Evolutionary conservation across 2,113 vertebrate species (phyloP), one percentile per base, ranked within the genome.

Genomic region (Pelecanus crispus): DNA sequence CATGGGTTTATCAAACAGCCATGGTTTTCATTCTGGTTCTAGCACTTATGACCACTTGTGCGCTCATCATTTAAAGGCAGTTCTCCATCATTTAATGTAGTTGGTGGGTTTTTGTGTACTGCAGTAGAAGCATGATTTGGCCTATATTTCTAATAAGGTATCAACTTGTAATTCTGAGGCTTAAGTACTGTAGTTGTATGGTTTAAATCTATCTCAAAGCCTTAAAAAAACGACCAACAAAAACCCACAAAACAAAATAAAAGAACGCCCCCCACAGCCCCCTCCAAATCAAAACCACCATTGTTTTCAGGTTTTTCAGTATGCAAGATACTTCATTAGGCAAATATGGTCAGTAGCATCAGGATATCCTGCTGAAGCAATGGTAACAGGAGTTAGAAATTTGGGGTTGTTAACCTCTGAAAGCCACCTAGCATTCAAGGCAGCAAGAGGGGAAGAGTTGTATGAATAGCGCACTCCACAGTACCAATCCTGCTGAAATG

Each of bases 191-290:
- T 17, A 62, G 20, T 34, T 81, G 26, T 42, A 18, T 38, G 11
- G 36, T 61, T 82, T 66, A 79, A 47, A 40, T 88, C 18, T 80
- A 22, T 29, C 53, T 67, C 49, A 88, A 74, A 81, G 70, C 20
- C 25, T 44, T 52, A 52, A 59, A 72, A 74, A 63, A 5, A 2
- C 4, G 42, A 66, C 3, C 13, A 66, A 67, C 58, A 9, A 44
- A 31, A 53, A 3, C 2, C 7, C 44, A 40, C 29, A 16, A 61
- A 80, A 10, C 21, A n/a, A 55, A 52, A 59, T 13, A 9, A 17
- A 21, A 45, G 55, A 34, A 17, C 3, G 40, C 13, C 17, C 5
- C 2, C 5, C 3, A 2, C 29, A 20, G 4, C 1, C 2, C 7
- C 17, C 11, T 55, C 10, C 28, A 80, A 42, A 31, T 67, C 11